A percentile compares a stretch with the other conserved stretches of the same genome.
These are phyloP conservation scores for Hirudinaria manillensis DNA, from an alignment of 2,888 invertebrate species.

Conservation along the genomic window DNA sequence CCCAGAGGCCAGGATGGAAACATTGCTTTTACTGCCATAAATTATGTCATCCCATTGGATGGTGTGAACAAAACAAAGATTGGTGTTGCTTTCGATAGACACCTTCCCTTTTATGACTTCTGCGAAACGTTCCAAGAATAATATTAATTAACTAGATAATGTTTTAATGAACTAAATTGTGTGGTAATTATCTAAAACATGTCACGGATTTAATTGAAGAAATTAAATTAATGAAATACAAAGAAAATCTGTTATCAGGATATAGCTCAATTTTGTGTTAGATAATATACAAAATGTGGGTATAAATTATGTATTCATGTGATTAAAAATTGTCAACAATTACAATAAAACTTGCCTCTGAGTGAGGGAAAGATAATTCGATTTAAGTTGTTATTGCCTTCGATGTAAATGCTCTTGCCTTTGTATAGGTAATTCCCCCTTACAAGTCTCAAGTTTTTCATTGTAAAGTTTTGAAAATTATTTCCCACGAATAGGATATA, in stretches of 20 bases:
- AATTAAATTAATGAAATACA: no score
- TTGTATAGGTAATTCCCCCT: background rate
- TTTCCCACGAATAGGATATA: background rate
- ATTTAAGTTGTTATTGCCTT: background rate
- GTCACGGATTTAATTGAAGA: no score
- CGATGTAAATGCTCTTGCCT: slow-evolving; percentile 2
- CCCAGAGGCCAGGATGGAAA: background rate
- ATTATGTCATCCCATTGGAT: slow-evolving; percentile 1
- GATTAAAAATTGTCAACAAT: no score
- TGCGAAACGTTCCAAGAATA: background rate
- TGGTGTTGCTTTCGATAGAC: background rate
- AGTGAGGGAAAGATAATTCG: background rate
- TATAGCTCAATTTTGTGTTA: no score
- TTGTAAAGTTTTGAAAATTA: slow-evolving; percentile 1
- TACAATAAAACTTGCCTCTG: background rate
- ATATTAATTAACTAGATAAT: background rate
- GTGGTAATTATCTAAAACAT: no score
- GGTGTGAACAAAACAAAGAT: background rate
- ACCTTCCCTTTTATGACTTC: slow-evolving; percentile 6
- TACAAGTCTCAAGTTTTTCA: background rate
- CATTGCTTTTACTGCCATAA: background rate
- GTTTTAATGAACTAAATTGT: no score
- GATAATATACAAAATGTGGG: no score
- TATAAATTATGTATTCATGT: no score
- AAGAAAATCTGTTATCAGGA: no score